These are phyloP conservation scores for Montipora efflorescens DNA, from an alignment of 64 coral and sea anemone species.

Conservation along the genomic window DNA sequence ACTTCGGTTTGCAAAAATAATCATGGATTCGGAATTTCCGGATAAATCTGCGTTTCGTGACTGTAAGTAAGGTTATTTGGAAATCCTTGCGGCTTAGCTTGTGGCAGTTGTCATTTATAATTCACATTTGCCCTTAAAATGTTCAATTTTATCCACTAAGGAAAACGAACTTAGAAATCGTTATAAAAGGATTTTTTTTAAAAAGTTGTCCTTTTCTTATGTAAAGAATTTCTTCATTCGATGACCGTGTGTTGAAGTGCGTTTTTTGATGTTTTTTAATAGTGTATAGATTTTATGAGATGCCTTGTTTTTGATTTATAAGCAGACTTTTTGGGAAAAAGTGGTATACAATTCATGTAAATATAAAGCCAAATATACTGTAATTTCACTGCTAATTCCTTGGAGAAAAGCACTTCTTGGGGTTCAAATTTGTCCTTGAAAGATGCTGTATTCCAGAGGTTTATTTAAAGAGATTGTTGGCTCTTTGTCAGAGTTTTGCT, in stretches of 20 bases:
- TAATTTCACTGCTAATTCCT: too few relatives aligned
- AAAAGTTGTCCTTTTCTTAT: too few relatives aligned
- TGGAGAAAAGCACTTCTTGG: not conserved
- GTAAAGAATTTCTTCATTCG: not conserved
- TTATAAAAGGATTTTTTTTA: not conserved
- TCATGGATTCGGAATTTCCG: conserved; percentile 33
- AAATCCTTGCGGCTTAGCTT: not conserved
- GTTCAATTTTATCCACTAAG: not conserved
- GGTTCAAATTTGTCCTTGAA: not conserved
- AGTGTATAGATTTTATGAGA: too few relatives aligned
- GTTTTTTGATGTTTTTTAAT: not conserved
- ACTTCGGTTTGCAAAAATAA: not conserved
- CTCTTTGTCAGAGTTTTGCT: conserved; percentile 4
- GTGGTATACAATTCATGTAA: too few relatives aligned
- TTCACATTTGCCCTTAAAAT: conserved; percentile 2
- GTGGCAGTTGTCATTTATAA: conserved; percentile 8
- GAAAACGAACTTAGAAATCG: not conserved
- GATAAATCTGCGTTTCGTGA: conserved; percentile 10
- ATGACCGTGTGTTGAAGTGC: not conserved
- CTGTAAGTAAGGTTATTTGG: conserved; percentile 15
- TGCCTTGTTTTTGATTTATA: too few relatives aligned
- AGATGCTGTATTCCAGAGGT: not conserved
- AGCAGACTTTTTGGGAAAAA: too few relatives aligned
- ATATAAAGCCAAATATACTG: too few relatives aligned
- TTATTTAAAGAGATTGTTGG: not conserved